phyloP scores from a whole-genome alignment of 2,797 vertebrate genomes.

The Pseudotriccus pelzelni region DNA sequence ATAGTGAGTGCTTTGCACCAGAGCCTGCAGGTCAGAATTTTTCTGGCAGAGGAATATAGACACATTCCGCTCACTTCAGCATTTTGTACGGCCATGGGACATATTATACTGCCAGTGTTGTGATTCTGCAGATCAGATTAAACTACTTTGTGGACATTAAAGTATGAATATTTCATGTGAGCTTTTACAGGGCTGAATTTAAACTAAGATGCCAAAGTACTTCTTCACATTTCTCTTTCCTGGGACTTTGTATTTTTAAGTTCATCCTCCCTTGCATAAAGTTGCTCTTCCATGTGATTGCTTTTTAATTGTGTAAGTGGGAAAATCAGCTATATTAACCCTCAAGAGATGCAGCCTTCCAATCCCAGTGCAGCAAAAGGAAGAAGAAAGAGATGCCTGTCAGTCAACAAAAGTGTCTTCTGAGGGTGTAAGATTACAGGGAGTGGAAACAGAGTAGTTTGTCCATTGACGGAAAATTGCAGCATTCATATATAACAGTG shows the following conservation, averaged over 20 bases:
- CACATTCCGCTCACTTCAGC: conserved; percentile 59
- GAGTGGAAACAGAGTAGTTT: background rate
- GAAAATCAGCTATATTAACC: conserved; percentile 19
- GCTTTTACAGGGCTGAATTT: conserved; percentile 64
- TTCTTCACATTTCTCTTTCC: conserved; percentile 30
- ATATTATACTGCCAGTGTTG: conserved; percentile 42
- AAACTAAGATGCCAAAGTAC: conserved; percentile 54
- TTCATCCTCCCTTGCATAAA: background rate
- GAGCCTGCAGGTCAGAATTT: background rate
- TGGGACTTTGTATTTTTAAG: conserved; percentile 53
- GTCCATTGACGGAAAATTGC: conserved; percentile 30
- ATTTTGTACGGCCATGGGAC: conserved; percentile 27
- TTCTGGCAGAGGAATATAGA: conserved; percentile 33
- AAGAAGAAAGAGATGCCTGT: background rate
- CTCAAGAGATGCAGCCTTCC: background rate
- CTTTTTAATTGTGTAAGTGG: conserved; percentile 7
- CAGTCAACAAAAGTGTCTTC: background rate
- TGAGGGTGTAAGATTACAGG: conserved; percentile 1
- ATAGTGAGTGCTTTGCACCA: conserved; percentile 21
- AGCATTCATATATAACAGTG: background rate
- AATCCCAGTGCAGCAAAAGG: background rate
- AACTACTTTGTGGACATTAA: conserved; percentile 74
- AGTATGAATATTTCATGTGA: conserved; percentile 77
- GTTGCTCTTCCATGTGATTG: background rate
- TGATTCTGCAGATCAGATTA: conserved; percentile 71